Base-by-base conservation (phyloP, 1,140 invertebrate genomes). In the Hylaeus volcanicus region DNA sequence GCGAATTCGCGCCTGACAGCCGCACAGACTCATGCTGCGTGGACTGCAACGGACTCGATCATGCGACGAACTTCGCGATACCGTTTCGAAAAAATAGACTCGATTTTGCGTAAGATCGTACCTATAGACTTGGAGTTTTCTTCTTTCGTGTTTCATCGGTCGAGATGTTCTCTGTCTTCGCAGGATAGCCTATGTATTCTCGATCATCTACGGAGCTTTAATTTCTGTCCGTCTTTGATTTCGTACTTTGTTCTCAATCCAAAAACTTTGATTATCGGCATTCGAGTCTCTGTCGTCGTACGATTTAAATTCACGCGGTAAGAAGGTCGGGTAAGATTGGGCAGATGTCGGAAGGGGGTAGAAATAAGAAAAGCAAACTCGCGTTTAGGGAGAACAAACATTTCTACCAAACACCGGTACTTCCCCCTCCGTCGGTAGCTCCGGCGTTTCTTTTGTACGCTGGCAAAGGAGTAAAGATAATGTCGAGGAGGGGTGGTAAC, bases 401-500 rank as follows among this genome's bases (percentile, higher is more conserved):
- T 74, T 79, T 79, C 77, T 79, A 37, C 3, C 68, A 77, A 53
- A 55, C 56, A 65, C 1, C 63, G 63, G 12, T 65, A 15, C 26
- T 81, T 68, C 39, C 43, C 12, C 58, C 39, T 39, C 51, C 11
- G 72, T 6, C 53, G 12, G 45, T 48, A 45, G 56, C 43, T 79
- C 15, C 70, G 26, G 65, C 80, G 48, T 60, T 86, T 43, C 81
- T 83, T 79, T 86, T 80, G 63, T 82, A 74, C 48, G 72, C 5
- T 39, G 71, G 82, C 65, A 85, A 86, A 89, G 81, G 86, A 83
- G 86, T 86, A 65, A 78, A 83, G 77, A 81, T 86, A 81, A 86
- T 71, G 84, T 87, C 68, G 86, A 77, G 81, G 74, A 74, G 74
- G 84, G 81, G 61, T 56, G 58, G 76, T 83, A 72, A 86, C 77